Conservation (phyloP, 2,888 invertebrate genomes). For the Dasypogon diadema region DNA sequence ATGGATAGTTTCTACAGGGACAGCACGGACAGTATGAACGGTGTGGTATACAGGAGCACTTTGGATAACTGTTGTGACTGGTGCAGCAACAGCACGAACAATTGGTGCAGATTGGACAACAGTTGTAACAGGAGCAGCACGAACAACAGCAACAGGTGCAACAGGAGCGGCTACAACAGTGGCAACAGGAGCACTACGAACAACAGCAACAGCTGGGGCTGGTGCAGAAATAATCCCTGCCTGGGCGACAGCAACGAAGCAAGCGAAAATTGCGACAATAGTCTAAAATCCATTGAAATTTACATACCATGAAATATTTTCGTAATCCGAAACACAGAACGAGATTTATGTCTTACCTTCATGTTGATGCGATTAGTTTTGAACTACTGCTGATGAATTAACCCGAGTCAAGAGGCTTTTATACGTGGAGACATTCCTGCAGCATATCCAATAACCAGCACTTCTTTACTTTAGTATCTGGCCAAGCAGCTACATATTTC, state of each 20-base stretch:
- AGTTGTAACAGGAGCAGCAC: slow-evolving; percentile 2
- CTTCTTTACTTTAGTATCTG: slow-evolving; percentile 2
- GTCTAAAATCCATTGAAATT: slow-evolving; percentile 4
- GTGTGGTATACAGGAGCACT: slow-evolving; percentile 25
- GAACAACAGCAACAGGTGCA: slow-evolving; percentile 12
- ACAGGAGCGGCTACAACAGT: slow-evolving; percentile 10
- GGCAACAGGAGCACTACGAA: slow-evolving; percentile 2
- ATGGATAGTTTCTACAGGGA: slow-evolving; percentile 7
- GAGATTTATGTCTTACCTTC: slow-evolving; percentile 20
- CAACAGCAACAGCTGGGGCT: slow-evolving; percentile 25
- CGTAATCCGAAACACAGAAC: background rate
- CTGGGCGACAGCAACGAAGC: background rate
- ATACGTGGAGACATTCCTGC: background rate
- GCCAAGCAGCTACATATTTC: background rate
- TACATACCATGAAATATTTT: background rate
- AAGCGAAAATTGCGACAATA: background rate
- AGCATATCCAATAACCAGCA: background rate
- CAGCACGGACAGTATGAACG: background rate
- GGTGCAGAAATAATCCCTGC: slow-evolving; percentile 14
- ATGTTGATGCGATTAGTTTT: slow-evolving; percentile 31
- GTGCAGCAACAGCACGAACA: slow-evolving; percentile 9
- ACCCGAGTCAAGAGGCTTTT: background rate
- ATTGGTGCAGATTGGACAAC: background rate
- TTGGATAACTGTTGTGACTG: background rate
- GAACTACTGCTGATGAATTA: slow-evolving; percentile 17